A percentile compares a stretch with the other conserved stretches of the same genome.
Evolutionary conservation across 2,113 vertebrate genomes (phyloP).

Genomic region (human): DNA sequence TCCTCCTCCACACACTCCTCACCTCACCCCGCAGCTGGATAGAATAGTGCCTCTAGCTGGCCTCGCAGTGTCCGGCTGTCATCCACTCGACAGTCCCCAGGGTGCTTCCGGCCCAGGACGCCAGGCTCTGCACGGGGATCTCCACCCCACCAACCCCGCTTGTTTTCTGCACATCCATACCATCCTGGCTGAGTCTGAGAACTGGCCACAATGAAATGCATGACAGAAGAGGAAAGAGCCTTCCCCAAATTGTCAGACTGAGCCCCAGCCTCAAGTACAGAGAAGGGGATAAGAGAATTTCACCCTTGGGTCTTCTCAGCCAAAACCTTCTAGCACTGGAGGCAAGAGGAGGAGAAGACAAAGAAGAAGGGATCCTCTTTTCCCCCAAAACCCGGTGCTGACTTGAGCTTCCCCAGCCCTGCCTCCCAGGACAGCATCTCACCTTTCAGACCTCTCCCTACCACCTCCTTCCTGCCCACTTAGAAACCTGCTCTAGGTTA

Average conservation of each 20-base stretch:
- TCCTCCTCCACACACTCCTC: too few relatives aligned
- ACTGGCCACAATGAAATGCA: background rate
- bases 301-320: background rate
- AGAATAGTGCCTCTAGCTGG: background rate
- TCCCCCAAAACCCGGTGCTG: background rate
- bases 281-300: background rate
- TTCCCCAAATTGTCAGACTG: background rate
- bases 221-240: background rate
- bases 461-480: background rate
- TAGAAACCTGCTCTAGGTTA: background rate
- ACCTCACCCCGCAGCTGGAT: accelerated
- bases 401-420: background rate
- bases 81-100: background rate
- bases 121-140: background rate
- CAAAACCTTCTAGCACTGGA: background rate
- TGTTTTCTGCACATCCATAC: background rate
- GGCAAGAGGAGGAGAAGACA: background rate
- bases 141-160: too few relatives aligned
- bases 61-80: background rate
- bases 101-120: background rate
- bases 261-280: background rate
- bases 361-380: background rate
- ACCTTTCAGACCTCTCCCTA: background rate
- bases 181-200: background rate
- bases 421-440: background rate